Percentiles rank a stretch among this genome's conserved stretches.
Conservation (phyloP, 2,888 invertebrate genomes). For the Platynereis dumerilii region DNA sequence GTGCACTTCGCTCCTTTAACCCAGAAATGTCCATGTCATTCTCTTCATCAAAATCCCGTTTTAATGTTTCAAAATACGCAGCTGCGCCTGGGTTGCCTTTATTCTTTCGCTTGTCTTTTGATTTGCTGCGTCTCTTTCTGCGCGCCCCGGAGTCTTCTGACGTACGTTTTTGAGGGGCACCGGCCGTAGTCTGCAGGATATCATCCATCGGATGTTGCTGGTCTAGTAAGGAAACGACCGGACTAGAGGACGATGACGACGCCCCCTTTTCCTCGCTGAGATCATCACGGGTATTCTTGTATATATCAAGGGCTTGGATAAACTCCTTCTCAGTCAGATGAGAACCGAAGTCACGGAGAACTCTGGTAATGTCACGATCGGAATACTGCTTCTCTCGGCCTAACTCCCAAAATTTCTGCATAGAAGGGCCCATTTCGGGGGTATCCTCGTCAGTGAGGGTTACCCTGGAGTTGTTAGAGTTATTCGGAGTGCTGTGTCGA, state of each 20-base stretch:
- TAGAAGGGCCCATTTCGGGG: neutral
- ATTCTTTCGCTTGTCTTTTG: neutral
- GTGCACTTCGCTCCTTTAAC: no score
- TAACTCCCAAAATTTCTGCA: neutral
- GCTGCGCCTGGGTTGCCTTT: neutral
- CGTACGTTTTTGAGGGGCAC: neutral
- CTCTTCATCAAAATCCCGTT: conserved; percentile 12
- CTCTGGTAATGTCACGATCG: no score
- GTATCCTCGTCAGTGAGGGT: neutral
- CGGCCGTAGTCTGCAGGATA: neutral
- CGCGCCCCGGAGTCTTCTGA: neutral
- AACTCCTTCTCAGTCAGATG: no score
- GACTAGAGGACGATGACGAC: neutral
- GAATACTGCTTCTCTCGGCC: no score
- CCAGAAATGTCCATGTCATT: conserved; percentile 1
- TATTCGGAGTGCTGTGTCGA: neutral
- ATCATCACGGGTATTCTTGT: no score
- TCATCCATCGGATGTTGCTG: neutral
- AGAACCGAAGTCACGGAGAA: no score
- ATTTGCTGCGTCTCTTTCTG: neutral
- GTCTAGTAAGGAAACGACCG: no score
- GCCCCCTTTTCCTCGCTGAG: neutral
- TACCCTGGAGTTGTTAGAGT: neutral
- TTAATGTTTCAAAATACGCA: conserved; percentile 3
- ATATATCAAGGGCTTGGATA: no score